Evolutionary conservation across 1,140 invertebrate species (phyloP), one percentile per base, ranked within the genome.

Genomic region (Magallana angulata): DNA sequence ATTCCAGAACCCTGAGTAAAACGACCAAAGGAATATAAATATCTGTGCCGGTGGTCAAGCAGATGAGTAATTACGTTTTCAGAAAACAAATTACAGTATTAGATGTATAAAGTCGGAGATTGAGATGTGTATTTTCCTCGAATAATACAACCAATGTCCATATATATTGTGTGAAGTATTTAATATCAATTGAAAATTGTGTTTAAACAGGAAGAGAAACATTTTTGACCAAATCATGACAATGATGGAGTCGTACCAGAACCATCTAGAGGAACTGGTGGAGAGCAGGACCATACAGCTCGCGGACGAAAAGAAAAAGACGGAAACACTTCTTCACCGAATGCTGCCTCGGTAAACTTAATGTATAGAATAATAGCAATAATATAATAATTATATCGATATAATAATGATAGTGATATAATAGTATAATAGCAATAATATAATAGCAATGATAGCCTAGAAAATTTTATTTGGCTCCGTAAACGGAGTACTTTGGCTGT

Each of bases 221-320:
- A 98, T 98, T 92, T 97, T 98, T 56, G 98, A 98, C 93, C 98
- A 98, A 24, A 98, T 98, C 98, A 98, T 98, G 94, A 97, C 97
- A 96, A 98, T 98, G 97, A 95, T 98, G 91, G 98, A 99, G 94
- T 98, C 98, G 93, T 98, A 99, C 94, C 98, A 98, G 48, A 98
- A 98, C 94, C 98, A 98, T 95, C 95, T 98, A 92, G 98, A 98
- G 94, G 97, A 98, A 91, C 94, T 98, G 57, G 98, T 98, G 90
- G 96, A 97, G 59, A 98, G 98, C 92, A 95, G 98, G 89, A 99
- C 98, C 1, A 97, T 98, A 89, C 97, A 98, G 93, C 95, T 98
- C 85, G 97, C 98, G 91, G 97, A 98, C 95, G 98, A 98, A 95
- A 98, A 98, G 95, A 98, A 98, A 95, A 98, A 98, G 95, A 98